Evolutionary conservation across 37 sponge, comb jelly and placozoan genomes (phyloP), one percentile per base, ranked within the genome.

Genomic region (Crambe crambe): DNA sequence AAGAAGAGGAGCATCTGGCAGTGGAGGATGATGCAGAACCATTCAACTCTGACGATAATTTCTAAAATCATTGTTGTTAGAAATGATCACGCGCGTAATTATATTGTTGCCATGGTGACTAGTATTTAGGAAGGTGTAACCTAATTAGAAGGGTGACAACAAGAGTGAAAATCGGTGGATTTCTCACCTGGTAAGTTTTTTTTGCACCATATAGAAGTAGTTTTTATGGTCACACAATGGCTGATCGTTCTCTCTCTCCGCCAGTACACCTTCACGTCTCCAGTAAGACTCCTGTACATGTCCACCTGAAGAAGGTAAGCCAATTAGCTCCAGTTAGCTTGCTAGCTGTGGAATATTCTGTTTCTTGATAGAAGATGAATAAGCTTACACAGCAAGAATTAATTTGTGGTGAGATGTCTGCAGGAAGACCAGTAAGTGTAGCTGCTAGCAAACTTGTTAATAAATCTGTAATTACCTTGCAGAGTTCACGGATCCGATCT

Each of bases 251-350:
- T 20, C 15, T 72, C 10, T 86, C 91, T 8, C 92, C 92, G 36
- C 92, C 92, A 31, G 44, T 92, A 3, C 75, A 79, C 34, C 70
- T 92, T 4, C 89, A 84, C 43, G 81, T 92, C 6, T 70, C 67
- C 15, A 80, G 58, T 44, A 92, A 80, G 38, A 84, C 85, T 1
- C 92, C 92, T 0, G 81, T 92, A 18, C 89, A 87, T 47, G 77
- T 92, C 25, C 92, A 87, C 75, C 29, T 91, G 18, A 74, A 30
- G 56, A 47, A 73, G 56, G 74, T 73, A 21, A 23, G 74, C 56
- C n/a, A 54, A 2, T 15, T 21, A 70, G 22, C 42, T n/a, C 25
- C 27, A 1, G 71, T 4, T 27, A 41, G 38, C 42, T n/a, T n/a
- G n/a, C 44, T 26, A 58, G 59, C 20, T 58, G 59, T 41, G n/a